Conservation (phyloP, 2,888 invertebrate genomes). For the Clunio marinus region DNA sequence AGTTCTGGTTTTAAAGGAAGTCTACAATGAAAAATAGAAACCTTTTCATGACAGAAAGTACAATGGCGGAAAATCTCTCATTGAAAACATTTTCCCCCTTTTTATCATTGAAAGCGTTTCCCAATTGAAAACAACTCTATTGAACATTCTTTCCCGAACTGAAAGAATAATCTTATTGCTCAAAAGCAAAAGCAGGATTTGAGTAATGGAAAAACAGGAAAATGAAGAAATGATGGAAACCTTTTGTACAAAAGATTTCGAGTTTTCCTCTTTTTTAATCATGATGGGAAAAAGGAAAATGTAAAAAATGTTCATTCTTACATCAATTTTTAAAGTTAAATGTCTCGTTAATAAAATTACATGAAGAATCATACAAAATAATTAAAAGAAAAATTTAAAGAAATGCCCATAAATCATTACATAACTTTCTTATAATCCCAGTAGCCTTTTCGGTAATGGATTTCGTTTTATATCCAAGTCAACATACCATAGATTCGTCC, state of each 20-base stretch:
- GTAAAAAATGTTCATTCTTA: too few relatives aligned
- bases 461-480: too few relatives aligned
- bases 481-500: not conserved
- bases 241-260: too few relatives aligned
- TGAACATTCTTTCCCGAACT: constrained; percentile 16
- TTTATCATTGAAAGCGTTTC: not conserved
- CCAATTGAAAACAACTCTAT: constrained; percentile 25
- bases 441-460: not conserved
- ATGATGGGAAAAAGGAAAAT: not conserved
- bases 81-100: not conserved
- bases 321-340: too few relatives aligned
- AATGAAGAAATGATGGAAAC: too few relatives aligned
- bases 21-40: not conserved
- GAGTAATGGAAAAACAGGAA: not conserved
- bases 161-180: constrained; percentile 25
- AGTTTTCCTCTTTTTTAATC: too few relatives aligned
- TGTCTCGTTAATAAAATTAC: too few relatives aligned
- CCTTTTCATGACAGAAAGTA: not conserved
- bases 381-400: not conserved
- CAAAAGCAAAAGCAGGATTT: not conserved
- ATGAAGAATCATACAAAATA: too few relatives aligned
- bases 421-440: not conserved
- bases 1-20: not conserved
- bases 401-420: not conserved
- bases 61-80: constrained; percentile 15